Conservation (phyloP, 2,113 vertebrate genomes). For the Gavia stellata region DNA sequence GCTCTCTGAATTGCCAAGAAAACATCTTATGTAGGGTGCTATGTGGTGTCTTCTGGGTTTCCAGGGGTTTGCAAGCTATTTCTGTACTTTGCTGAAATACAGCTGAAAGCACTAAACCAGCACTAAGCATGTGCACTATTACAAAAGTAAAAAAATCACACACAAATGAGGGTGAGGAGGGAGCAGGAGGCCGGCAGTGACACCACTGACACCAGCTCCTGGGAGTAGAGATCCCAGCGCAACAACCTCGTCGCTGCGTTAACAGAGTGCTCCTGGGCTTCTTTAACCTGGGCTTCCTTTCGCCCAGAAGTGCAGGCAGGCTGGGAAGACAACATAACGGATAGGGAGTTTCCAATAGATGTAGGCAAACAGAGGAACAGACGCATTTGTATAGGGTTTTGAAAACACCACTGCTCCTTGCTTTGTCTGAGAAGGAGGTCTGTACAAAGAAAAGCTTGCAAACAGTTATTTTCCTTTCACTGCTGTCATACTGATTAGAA, state of each 20-base stretch:
- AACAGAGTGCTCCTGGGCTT: background rate
- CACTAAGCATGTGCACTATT: background rate
- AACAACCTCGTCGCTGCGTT: fast-evolving
- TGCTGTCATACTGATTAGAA: background rate
- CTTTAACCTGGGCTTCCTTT: background rate
- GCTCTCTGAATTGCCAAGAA: background rate
- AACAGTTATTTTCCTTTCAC: background rate
- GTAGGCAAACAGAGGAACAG: background rate
- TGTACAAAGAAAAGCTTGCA: background rate
- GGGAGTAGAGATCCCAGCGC: background rate
- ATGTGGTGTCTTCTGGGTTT: background rate
- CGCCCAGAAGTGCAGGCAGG: background rate
- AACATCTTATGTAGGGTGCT: background rate
- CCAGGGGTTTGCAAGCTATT: background rate
- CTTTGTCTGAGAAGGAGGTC: background rate
- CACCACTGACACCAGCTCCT: background rate
- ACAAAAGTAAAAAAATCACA: background rate
- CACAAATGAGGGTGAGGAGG: background rate
- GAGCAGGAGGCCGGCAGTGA: background rate
- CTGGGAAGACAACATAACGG: background rate
- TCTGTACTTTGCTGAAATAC: background rate
- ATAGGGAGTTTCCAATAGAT: background rate
- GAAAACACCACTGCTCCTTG: background rate
- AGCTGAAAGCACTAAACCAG: background rate
- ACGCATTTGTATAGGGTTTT: background rate